Evolutionary conservation across 2,113 vertebrate genomes (phyloP).

Genomic region (Caloenas nicobarica): DNA sequence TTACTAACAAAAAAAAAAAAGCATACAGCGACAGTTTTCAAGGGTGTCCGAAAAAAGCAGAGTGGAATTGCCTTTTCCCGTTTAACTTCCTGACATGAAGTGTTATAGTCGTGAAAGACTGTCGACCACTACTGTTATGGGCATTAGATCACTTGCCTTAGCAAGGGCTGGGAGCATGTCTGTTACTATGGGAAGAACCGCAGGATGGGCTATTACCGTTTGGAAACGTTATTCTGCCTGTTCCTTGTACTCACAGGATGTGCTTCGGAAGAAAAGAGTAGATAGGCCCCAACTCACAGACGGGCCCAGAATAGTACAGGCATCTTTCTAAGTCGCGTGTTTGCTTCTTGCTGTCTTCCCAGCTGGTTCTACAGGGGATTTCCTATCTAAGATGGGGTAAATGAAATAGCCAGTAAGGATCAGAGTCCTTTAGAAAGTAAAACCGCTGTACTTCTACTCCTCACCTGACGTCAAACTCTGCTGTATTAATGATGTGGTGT

Average conservation of each 20-base stretch:
- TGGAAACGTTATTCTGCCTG: background rate
- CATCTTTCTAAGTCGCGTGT: background rate
- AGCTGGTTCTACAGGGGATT: background rate
- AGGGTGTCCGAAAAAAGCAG: background rate
- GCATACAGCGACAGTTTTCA: background rate
- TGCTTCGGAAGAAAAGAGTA: background rate
- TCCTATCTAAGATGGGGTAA: background rate
- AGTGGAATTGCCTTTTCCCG: background rate
- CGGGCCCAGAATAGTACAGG: background rate
- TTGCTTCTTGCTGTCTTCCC: background rate
- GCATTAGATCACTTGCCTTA: background rate
- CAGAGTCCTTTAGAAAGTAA: background rate
- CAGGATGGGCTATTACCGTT: background rate
- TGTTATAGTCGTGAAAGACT: background rate
- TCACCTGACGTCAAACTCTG: background rate
- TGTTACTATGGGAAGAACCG: background rate
- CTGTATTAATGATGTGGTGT: background rate
- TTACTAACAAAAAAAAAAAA: background rate
- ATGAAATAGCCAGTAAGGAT: background rate
- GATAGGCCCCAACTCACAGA: background rate
- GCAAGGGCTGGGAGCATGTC: background rate
- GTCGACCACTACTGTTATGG: accelerated
- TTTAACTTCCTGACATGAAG: background rate
- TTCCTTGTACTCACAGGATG: background rate
- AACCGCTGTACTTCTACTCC: background rate